Base-by-base conservation (phyloP, 2,797 vertebrate species). In the Prionace glauca region DNA sequence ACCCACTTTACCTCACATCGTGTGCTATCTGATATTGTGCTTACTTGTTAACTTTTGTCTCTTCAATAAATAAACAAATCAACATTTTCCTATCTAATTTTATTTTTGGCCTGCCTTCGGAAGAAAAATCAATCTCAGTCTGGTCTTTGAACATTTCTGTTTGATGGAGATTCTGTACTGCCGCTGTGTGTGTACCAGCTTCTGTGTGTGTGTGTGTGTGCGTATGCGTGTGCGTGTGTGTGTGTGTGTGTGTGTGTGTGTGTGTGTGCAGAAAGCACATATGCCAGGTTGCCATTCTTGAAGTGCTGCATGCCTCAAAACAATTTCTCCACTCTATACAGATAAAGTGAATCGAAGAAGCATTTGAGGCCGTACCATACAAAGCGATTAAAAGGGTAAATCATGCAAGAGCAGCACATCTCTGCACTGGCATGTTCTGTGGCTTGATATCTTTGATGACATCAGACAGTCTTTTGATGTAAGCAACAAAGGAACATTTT, bases 401-500 rank as follows among this genome's bases (percentile, higher is more conserved):
- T 92, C n/a, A 69, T 92, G n/a, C n/a, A 69, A 69, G 65, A 92
- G n/a, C 62, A 41, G n/a, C 32, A 22, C 62, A 36, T 36, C 65
- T 92, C 62, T 69, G 20, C 90, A 92, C 90, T 92, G 90, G 90
- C n/a, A 92, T 97, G 97, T 97, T 96, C 95, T 95, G 96, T 95
- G 97, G 41, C 94, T 96, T 96, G 95, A 96, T 96, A 97, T 97
- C 97, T 98, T 97, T 97, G 96, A 98, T 98, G 97, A 97, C 96
- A 97, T 98, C 97, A 98, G 97, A 98, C 97, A 97, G 96, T 96
- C 96, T 97, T 98, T 98, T 98, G 97, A 98, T 98, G 97, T 98
- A 95, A 97, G 97, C 96, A 97, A 96, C 96, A 96, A 97, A 97
- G 97, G 97, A 97, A 97, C 95, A 96, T 97, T 97, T 97, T 97